A percentile compares a stretch with the other conserved stretches of the same genome.
phyloP scores from a whole-genome alignment of 1,140 invertebrate genomes.

The Octopus sinensis region DNA sequence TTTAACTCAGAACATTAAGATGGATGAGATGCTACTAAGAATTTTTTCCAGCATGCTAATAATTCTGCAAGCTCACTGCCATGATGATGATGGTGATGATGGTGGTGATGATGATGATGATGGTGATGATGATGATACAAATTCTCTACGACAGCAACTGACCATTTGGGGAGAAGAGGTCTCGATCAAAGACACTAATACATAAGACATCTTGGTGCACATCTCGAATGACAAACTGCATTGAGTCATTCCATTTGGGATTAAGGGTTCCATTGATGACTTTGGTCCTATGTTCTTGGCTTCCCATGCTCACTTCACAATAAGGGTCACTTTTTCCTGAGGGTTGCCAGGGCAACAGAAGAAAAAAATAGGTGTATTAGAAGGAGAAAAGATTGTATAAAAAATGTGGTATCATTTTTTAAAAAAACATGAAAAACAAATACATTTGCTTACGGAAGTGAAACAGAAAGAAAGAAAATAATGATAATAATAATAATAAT shows the following conservation, averaged over 20 bases:
- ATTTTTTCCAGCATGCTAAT: too few species aligned
- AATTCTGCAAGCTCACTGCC: too few species aligned
- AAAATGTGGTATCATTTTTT: too few species aligned
- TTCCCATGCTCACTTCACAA: slow-evolving; percentile 77
- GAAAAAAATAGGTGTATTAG: not conserved
- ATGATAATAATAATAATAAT: too few species aligned
- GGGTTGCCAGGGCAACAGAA: not conserved
- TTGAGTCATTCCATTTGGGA: slow-evolving; percentile 77
- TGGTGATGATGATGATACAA: not conserved
- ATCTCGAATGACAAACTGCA: slow-evolving; percentile 79
- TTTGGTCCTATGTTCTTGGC: slow-evolving; percentile 72
- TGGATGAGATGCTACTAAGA: too few species aligned
- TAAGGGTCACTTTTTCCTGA: slow-evolving; percentile 68
- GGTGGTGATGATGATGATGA: too few species aligned
- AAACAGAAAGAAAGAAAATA: too few species aligned
- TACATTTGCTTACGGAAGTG: too few species aligned
- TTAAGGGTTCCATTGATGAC: slow-evolving; percentile 65
- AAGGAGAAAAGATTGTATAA: too few species aligned
- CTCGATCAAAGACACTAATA: slow-evolving; percentile 76
- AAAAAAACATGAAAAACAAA: too few species aligned
- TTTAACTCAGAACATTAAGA: too few species aligned
- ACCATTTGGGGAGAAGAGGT: slow-evolving; percentile 77
- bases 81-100: too few species aligned
- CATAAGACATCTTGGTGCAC: slow-evolving; percentile 72
- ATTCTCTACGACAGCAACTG: slow-evolving; percentile 22